phyloP scores from a whole-genome alignment of 2,113 vertebrate genomes.

The Pangasianodon gigas region DNA sequence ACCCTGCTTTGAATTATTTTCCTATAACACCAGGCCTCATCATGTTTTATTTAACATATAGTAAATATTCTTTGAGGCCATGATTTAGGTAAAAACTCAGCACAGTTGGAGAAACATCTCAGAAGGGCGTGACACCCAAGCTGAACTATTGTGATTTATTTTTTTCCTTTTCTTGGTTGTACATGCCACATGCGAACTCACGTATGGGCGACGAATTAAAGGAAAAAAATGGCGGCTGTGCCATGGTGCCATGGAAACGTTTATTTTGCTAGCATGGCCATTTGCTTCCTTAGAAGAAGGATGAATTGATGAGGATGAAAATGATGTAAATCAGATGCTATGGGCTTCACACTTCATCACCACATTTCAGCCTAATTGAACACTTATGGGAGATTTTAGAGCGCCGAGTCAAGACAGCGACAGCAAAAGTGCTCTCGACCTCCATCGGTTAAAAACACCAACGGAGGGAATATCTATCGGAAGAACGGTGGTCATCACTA shows the following conservation, averaged over 20 bases:
- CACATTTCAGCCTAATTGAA: neutral
- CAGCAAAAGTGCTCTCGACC: neutral
- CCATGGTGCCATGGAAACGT: neutral
- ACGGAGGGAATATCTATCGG: neutral
- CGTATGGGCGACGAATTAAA: neutral
- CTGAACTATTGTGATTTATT: neutral
- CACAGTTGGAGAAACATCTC: neutral
- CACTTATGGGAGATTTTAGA: neutral
- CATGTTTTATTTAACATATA: neutral
- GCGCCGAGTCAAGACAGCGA: neutral
- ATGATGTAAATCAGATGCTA: neutral
- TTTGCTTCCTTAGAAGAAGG: neutral
- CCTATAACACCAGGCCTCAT: neutral
- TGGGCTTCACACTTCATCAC: slow-evolving; percentile 19
- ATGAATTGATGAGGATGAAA: neutral
- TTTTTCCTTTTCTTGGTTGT: neutral
- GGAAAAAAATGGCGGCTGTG: neutral
- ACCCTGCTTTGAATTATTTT: neutral
- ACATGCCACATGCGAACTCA: neutral
- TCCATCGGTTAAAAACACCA: neutral
- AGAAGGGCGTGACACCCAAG: neutral
- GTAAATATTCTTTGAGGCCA: neutral
- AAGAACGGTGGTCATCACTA: neutral
- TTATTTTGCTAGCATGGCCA: slow-evolving; percentile 3
- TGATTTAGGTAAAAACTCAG: neutral